These are phyloP conservation scores for Stenolophus ochropezus DNA, from an alignment of 2,888 invertebrate species.

Conservation along the genomic window DNA sequence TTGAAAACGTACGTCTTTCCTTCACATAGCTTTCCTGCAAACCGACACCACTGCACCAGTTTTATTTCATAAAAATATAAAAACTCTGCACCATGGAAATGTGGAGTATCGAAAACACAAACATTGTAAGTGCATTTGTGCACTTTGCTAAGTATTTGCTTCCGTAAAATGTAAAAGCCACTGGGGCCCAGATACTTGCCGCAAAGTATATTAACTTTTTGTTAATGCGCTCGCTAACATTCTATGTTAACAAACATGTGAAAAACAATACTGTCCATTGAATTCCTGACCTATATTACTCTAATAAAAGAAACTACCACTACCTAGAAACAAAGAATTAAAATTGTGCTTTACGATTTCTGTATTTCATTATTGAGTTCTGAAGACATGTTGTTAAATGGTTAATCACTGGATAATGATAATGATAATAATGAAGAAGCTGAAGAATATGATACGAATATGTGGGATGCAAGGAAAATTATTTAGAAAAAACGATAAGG, in stretches of 20 bases:
- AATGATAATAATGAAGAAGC: too few species aligned
- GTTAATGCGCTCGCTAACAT: not conserved
- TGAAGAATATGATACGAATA: too few species aligned
- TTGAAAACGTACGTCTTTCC: not conserved
- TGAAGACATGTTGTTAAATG: too few species aligned
- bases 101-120: conserved; percentile 30
- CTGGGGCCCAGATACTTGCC: not conserved
- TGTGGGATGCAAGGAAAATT: too few species aligned
- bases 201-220: conserved; percentile 20
- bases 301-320: too few species aligned
- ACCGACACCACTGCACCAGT: not conserved
- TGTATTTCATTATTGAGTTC: too few species aligned
- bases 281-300: too few species aligned
- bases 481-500: too few species aligned
- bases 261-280: too few species aligned
- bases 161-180: conserved; percentile 6
- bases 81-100: conserved; percentile 22
- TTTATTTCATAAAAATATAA: conserved; percentile 34
- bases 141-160: conserved; percentile 34
- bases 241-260: not conserved
- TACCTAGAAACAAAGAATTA: too few species aligned
- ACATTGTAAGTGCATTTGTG: conserved; percentile 30
- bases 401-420: too few species aligned
- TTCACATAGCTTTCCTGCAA: not conserved
- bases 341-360: too few species aligned